Base-by-base conservation (phyloP, 1,140 invertebrate genomes). In the Goniozus legneri region DNA sequence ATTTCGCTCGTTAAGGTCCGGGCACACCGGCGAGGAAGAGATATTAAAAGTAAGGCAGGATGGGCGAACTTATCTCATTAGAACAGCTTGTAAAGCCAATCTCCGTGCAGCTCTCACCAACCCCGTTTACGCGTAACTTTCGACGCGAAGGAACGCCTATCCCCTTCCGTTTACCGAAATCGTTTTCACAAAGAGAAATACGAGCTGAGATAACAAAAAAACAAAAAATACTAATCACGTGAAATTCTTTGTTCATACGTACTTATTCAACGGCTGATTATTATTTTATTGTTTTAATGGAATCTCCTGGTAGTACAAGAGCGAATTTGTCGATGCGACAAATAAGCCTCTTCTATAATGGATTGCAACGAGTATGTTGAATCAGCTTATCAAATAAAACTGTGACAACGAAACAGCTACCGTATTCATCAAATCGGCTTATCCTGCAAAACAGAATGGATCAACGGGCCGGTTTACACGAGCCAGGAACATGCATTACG, bases 1-100 rank as follows among this genome's bases (percentile, higher is more conserved):
- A 56, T 57, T 58, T 64, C 52, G 52, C 52, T 58, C 60, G 52
- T 57, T 60, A 58, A 55, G 49, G 39, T 19, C 37, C 41, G 33
- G 39, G 33, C 30, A 32, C 30, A 36, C 24, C 38, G 30, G 35
- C 45, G 39, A 49, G 42, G 45, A 54, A 43, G 54, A 56, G 58
- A 64, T 63, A 65, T 65, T 64, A 64, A 64, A 65, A 65, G 62
- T 62, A 52, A 60, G 54, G 51, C 50, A 64, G 50, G 46, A 54
- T 58, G 59, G 54, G 52, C 52, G 52, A 65, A 65, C 54, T 65
- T 65, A 64, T 64, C 62, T 64, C 64, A 63, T 65, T 65, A 65
- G 60, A 64, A 62, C 54, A 51, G 57, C 58, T 56, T 62, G 53
- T 61, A 64, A 47, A 59, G 56, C 58, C 60, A 61, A 60, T 57